These are phyloP conservation scores for Ormia ochracea DNA, from an alignment of 2,888 invertebrate genomes.

Conservation along the genomic window DNA sequence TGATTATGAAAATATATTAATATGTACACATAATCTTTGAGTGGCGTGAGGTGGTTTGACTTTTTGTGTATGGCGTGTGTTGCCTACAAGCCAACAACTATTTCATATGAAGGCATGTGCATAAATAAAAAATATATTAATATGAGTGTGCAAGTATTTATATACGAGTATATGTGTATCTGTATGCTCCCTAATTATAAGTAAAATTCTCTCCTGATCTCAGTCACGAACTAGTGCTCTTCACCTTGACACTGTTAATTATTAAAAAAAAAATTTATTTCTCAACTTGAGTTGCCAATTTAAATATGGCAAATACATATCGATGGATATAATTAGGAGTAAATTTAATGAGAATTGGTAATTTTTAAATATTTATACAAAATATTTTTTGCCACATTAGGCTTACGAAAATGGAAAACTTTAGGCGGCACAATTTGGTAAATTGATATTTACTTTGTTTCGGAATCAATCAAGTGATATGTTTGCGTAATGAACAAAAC, in stretches of 20 bases:
- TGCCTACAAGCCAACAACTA: background rate
- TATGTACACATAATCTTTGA: background rate
- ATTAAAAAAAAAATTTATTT: background rate
- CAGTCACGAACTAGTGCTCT: conserved; percentile 5
- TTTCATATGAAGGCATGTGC: background rate
- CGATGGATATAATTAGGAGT: too few relatives aligned
- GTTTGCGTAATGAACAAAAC: too few relatives aligned
- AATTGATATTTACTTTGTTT: too few relatives aligned
- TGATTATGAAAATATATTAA: conserved; percentile 6
- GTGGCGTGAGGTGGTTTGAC: background rate
- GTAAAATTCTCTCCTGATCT: background rate
- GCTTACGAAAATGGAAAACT: too few relatives aligned
- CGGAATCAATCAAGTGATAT: too few relatives aligned
- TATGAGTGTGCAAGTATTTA: background rate
- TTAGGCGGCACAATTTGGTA: too few relatives aligned
- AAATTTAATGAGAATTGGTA: too few relatives aligned
- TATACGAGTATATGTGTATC: background rate
- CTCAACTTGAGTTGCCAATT: background rate
- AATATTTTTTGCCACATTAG: too few relatives aligned
- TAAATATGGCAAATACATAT: too few relatives aligned
- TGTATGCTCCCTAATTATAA: background rate
- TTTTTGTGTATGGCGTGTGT: background rate
- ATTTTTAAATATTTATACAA: too few relatives aligned
- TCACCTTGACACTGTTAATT: conserved; percentile 26
- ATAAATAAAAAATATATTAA: background rate